Evolutionary conservation across 1,140 invertebrate genomes (phyloP), one percentile per base, ranked within the genome.

Genomic region (Trinorchestia longiramus): DNA sequence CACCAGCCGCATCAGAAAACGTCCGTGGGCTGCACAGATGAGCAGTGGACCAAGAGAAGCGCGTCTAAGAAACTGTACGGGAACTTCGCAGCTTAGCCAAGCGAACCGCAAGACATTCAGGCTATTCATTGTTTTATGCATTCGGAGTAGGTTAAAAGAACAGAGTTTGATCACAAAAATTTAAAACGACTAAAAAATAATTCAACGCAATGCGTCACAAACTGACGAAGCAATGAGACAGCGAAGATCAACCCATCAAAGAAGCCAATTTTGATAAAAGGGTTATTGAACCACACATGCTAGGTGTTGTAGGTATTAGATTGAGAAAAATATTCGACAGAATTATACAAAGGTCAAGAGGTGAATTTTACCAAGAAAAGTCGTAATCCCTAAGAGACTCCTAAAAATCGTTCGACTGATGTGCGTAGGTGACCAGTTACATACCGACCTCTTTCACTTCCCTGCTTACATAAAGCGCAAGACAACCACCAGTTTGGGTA

Each of bases 11-110:
- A 90, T 42, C 88, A 43, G 43, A 90, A 90, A 90, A 90, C 41
- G 4, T 90, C 19, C 36, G 92, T 6, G 43, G 92, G 92, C 44
- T 94, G 36, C 44, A 94, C 92, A 94, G 92, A 94, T 94, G 92
- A 94, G 92, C 92, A 94, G 43, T 47, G 19, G 44, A 47, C 43
- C 92, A 94, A 40, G 36, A 47, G 92, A 94, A 19, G 44, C 11
- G 47, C 88, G 3, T 91, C 41, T 42, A 91, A 42, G 88, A 42
- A 91, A 91, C 41, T 11, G 41, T 43, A 42, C 88, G 43, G 88
- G 43, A 43, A 91, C 88, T 42, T 11, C 41, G 43, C 41, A 91
- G 28, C 88, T 6, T 28, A 77, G 62, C 62, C 62, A 77, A 77
- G 62, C 62, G 62, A 11, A 36, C 62, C 62, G 62, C 62, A 11